These are phyloP conservation scores for Caenorhabditis panamensis DNA, from an alignment of 2,888 invertebrate species.

Conservation along the genomic window DNA sequence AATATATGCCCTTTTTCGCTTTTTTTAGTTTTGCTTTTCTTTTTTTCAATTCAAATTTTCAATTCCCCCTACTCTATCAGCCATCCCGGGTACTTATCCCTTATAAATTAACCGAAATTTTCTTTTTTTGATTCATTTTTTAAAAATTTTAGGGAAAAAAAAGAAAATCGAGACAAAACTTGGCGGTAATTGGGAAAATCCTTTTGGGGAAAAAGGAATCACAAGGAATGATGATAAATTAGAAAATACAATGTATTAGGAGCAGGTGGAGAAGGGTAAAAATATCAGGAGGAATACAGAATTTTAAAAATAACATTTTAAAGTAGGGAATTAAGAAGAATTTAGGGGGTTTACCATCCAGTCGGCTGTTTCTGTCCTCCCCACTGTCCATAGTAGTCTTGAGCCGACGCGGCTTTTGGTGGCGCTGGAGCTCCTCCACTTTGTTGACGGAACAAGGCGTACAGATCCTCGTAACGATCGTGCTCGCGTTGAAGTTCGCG, in stretches of 20 bases:
- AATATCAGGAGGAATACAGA: background rate
- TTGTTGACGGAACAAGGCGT: constrained; percentile 75
- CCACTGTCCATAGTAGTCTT: constrained; percentile 42
- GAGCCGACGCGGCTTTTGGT: constrained; percentile 37
- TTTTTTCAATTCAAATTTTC: background rate
- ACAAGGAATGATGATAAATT: constrained; percentile 10
- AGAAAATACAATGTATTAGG: background rate
- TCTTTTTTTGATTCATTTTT: constrained; percentile 7
- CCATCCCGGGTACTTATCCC: constrained; percentile 40
- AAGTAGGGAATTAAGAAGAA: background rate
- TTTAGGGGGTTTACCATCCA: constrained; percentile 20
- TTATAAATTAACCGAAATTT: constrained; percentile 3
- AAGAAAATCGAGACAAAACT: too few species aligned
- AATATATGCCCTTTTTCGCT: too few species aligned
- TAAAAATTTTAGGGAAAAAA: background rate
- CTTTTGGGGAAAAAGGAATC: background rate
- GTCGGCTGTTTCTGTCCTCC: constrained; percentile 37
- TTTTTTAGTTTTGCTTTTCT: too few species aligned
- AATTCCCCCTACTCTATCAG: constrained; percentile 21
- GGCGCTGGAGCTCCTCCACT: constrained; percentile 52
- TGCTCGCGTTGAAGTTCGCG: constrained; percentile 76
- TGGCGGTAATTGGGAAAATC: too few species aligned
- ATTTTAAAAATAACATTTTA: background rate
- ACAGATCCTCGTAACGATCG: constrained; percentile 77
- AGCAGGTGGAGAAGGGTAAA: background rate